Conservation (phyloP, 2,113 vertebrate species). For the Erpornis zantholeuca region DNA sequence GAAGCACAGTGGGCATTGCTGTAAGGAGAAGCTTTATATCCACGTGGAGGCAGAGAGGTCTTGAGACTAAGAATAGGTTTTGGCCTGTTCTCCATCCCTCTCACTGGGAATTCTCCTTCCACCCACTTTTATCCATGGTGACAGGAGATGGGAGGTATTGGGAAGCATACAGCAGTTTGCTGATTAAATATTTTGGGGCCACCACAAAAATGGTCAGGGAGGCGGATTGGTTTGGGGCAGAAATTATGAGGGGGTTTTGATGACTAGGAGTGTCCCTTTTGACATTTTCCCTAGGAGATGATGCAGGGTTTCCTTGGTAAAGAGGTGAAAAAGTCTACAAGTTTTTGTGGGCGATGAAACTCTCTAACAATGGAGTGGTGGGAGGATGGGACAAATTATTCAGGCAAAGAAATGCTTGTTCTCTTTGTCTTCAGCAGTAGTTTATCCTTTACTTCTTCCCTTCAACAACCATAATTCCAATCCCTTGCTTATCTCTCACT, state of each 20-base stretch:
- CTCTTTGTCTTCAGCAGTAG: background rate
- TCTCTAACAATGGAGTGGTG: background rate
- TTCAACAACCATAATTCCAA: background rate
- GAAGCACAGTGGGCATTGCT: background rate
- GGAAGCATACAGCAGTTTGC: background rate
- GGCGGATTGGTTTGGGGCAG: background rate
- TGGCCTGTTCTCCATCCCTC: background rate
- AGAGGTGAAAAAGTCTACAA: background rate
- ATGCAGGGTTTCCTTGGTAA: background rate
- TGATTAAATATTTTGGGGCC: background rate
- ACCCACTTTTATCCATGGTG: background rate
- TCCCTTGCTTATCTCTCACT: background rate
- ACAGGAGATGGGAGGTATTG: background rate
- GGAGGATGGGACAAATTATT: conserved; percentile 15
- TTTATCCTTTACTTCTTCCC: conserved; percentile 2
- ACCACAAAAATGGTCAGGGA: background rate
- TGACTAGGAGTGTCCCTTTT: background rate
- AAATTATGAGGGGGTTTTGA: background rate
- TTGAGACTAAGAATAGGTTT: background rate
- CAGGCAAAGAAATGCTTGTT: background rate
- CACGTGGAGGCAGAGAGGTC: background rate
- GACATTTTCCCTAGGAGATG: fast-evolving
- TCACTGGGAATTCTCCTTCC: background rate
- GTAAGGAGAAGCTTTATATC: fast-evolving
- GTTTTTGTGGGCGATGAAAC: background rate